Evolutionary conservation across 2,888 invertebrate species (phyloP), one percentile per base, ranked within the genome.

Genomic region (Cosmia pyralina): DNA sequence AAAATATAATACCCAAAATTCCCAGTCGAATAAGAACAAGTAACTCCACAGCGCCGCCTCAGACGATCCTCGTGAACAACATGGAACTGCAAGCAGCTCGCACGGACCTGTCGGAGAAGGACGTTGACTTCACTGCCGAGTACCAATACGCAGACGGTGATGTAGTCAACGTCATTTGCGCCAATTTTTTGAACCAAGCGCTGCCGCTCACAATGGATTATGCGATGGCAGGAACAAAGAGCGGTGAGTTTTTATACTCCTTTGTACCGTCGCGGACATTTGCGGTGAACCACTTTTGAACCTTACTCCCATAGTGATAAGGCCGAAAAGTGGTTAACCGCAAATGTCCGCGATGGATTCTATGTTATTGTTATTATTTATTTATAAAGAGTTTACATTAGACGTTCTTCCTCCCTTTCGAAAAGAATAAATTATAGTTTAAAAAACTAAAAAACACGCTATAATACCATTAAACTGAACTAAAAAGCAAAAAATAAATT

Each of bases 11-110:
- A 28, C n/a, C n/a, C n/a, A n/a, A n/a, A 10, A 38, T 28, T 17
- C 0, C 17, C 8, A 8, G 13, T 41, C 48, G 50, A 34, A 22
- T 50, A 15, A 22, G 2, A 44, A 19, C 10, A 46, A 17, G 2
- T 48, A 5, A 59, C 5, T 3, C 59, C 57, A 52, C 69, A 78
- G 78, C 2, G 0, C 3, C 64, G 1, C 59, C 63, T n/a, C 82
- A 66, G 57, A 57, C 4, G 38, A 66, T 82, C 60, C 82, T 79
- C 48, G 77, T 79, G 22, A 79, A 82, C 57, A 53, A 58, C 17
- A 58, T 82, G 82, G 41, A 0, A 6, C 19, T 69, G 38, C 0
- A 46, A 17, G 34, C n/a, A 62, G 8, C 13, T n/a, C 82, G 82
- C 8, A 58, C 60, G n/a, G 0, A 50, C 41, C 41, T 77, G 48